These are phyloP conservation scores for Poecilia velifera DNA, from an alignment of 2,797 vertebrate species.

Conservation along the genomic window DNA sequence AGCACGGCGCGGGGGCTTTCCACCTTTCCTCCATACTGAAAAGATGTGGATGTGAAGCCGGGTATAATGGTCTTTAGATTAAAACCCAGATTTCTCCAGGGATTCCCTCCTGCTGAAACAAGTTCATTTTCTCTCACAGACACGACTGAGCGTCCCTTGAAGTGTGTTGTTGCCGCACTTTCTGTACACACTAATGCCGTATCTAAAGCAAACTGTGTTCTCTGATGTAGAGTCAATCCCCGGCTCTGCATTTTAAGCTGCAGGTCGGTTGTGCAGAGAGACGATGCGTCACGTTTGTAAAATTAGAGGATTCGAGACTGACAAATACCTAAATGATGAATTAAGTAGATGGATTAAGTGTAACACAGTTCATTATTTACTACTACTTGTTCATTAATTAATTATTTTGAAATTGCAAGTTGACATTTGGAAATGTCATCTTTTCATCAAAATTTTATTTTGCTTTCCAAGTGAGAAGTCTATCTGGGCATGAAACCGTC, in stretches of 20 bases:
- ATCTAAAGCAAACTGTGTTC: slow-evolving; percentile 32
- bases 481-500: not conserved
- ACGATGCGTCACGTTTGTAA: not conserved
- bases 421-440: not conserved
- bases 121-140: slow-evolving; percentile 38
- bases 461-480: not conserved
- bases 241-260: not conserved
- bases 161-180: slow-evolving; percentile 43
- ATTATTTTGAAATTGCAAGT: not conserved
- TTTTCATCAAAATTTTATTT: not conserved
- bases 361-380: not conserved
- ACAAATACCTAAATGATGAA: not conserved
- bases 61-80: slow-evolving; percentile 56
- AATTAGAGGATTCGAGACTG: not conserved
- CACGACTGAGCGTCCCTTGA: slow-evolving; percentile 37
- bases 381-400: not conserved
- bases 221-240: not conserved
- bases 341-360: not conserved
- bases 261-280: not conserved
- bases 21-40: slow-evolving; percentile 50
- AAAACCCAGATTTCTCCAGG: slow-evolving; percentile 62
- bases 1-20: slow-evolving; percentile 26
- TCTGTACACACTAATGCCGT: slow-evolving; percentile 36
- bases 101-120: slow-evolving; percentile 50
- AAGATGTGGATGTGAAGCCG: slow-evolving; percentile 44